phyloP scores from a whole-genome alignment of 2,113 vertebrate species.

The Australoheros scitulus region DNA sequence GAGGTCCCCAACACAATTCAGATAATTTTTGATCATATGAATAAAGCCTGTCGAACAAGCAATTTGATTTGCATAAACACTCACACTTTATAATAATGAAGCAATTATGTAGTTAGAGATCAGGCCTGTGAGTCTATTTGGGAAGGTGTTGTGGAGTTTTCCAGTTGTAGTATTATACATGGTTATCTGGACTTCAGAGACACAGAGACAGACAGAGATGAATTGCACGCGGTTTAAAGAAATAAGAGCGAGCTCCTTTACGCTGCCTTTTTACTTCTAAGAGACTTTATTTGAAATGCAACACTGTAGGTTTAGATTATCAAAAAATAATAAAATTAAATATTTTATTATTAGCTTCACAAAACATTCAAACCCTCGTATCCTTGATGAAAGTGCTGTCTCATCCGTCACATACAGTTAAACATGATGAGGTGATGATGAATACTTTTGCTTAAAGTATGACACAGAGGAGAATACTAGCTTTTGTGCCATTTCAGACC shows the following conservation, averaged over 20 bases:
- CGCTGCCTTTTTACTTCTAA: not conserved
- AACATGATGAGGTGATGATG: too few species aligned
- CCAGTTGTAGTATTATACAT: constrained; percentile 66
- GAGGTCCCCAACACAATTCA: constrained; percentile 56
- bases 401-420: too few species aligned
- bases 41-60: constrained; percentile 73
- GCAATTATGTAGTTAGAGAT: constrained; percentile 75
- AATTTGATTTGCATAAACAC: constrained; percentile 72
- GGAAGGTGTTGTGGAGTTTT: constrained; percentile 51
- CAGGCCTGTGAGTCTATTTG: constrained; percentile 60
- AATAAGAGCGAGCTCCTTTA: not conserved
- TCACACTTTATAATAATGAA: constrained; percentile 78
- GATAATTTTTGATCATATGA: constrained; percentile 70
- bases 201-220: constrained; percentile 62
- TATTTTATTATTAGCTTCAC: too few species aligned
- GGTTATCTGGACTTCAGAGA: constrained; percentile 75
- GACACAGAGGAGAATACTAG: too few species aligned
- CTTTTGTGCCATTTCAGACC: not conserved
- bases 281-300: not conserved
- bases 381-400: too few species aligned
- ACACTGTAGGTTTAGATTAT: not conserved
- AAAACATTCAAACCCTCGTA: too few species aligned
- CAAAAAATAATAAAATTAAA: too few species aligned
- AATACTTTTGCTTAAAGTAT: too few species aligned
- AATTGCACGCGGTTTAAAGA: constrained; percentile 72